Base-by-base conservation (phyloP, 2,113 vertebrate genomes). In the Leuciscus idus region DNA sequence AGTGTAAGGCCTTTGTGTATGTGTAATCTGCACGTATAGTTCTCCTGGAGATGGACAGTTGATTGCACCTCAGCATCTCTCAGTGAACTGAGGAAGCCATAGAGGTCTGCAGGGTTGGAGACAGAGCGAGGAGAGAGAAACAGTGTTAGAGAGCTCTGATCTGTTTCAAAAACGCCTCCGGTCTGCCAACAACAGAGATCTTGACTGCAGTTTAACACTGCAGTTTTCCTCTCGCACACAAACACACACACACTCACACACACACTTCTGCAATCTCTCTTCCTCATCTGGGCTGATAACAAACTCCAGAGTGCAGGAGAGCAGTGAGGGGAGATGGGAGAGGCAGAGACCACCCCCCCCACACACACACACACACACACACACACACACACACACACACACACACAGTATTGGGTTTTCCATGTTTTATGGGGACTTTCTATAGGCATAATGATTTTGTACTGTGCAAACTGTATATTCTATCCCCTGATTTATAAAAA, bases 221-320 rank as follows among this genome's bases (percentile, higher is more conserved):
- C 43, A 66, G 57, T 66, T 46, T 84, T 28, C 62, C 46, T 75
- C 43, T 55, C 12, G 26, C 28, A 61, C 68, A 70, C 64, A 61
- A 59, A 88, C 84, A 86, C 84, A 84, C 88, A 77, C 79, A 80
- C 64, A 85, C 78, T 8, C 64, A 87, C 64, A 85, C 64, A 85
- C 78, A 82, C 78, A 76, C 74, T 59, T 15, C 55, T 70, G 89
- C 64, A 89, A 93, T 93, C 90, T 90, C 81, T 70, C 76, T 81
- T 81, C 88, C 91, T 88, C 83, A 92, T 93, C 90, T 92, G 84
- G 62, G 87, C 89, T 90, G 91, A 93, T 92, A 93, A 92, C 88
- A 90, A 89, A 89, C 86, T 79, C 76, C 50, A 61, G 81, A 87
- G 85, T 88, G 85, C 75, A 76, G 83, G 88, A 85, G 81, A 81